These are phyloP conservation scores for Drosophila lutescens DNA, from an alignment of 2,888 invertebrate genomes.

Conservation along the genomic window DNA sequence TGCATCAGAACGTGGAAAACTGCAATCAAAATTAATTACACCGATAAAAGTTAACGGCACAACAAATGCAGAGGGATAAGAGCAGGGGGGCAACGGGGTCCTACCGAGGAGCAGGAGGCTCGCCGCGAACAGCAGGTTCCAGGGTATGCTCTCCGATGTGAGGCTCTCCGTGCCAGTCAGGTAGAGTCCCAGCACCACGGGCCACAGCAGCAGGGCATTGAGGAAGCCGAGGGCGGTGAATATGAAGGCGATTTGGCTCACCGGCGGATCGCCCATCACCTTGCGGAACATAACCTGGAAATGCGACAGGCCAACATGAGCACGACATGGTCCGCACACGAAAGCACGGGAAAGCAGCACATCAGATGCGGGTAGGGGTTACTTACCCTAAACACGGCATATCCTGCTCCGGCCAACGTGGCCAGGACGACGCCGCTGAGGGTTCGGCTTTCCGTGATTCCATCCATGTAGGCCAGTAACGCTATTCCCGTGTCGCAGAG, in stretches of 20 bases:
- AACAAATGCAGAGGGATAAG: conserved; percentile 2
- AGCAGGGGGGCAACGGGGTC: conserved; percentile 20
- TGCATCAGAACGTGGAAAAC: conserved; percentile 96
- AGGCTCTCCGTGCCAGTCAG: conserved; percentile 94
- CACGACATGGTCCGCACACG: conserved; percentile 51
- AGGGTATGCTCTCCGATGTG: conserved; percentile 93
- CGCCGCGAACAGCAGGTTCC: conserved; percentile 92
- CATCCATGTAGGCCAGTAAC: conserved; percentile 97
- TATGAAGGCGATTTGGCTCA: conserved; percentile 96
- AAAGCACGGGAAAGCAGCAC: conserved; percentile 8
- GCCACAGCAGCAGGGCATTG: conserved; percentile 95
- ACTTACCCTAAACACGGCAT: conserved; percentile 95
- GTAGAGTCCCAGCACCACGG: conserved; percentile 93
- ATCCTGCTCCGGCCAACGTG: conserved; percentile 95
- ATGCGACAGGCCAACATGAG: conserved; percentile 39
- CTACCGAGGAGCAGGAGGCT: conserved; percentile 91
- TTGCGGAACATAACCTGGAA: conserved; percentile 95
- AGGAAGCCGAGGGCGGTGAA: conserved; percentile 95
- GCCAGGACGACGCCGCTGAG: conserved; percentile 95
- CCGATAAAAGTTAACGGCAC: conserved; percentile 51
- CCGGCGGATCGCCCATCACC: conserved; percentile 96
- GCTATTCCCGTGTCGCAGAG: conserved; percentile 97
- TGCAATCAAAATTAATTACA: conserved; percentile 85
- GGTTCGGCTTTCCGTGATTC: conserved; percentile 94
- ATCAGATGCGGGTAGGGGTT: not conserved